Conservation (phyloP, 2,888 invertebrate genomes). For the Macaria notata region DNA sequence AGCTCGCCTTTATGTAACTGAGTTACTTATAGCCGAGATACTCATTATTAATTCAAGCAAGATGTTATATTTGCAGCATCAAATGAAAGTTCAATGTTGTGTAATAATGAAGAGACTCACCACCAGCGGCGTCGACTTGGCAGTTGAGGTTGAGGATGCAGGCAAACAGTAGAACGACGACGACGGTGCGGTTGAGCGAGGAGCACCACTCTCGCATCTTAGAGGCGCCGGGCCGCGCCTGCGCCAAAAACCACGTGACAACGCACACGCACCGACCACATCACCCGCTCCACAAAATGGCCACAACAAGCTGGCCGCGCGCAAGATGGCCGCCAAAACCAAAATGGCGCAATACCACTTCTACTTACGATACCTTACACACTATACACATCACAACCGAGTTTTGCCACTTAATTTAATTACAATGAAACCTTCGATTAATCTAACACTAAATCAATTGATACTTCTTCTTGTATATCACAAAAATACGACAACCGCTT, state of each 20-base stretch:
- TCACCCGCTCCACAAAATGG: slow-evolving; percentile 54
- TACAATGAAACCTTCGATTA: slow-evolving; percentile 36
- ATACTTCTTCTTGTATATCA: slow-evolving; percentile 60
- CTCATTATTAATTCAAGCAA: too few species aligned
- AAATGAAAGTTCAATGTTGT: slow-evolving; percentile 46
- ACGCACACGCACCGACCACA: slow-evolving; percentile 54
- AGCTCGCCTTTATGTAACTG: too few species aligned
- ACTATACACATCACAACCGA: slow-evolving; percentile 81
- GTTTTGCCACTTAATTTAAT: slow-evolving; percentile 75
- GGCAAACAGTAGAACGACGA: slow-evolving; percentile 73
- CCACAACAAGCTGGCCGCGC: slow-evolving; percentile 24
- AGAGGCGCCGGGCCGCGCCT: slow-evolving; percentile 80
- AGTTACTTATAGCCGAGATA: too few species aligned
- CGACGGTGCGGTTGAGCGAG: slow-evolving; percentile 73
- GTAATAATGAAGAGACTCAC: slow-evolving; percentile 55
- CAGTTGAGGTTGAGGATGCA: slow-evolving; percentile 71
- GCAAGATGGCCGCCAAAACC: slow-evolving; percentile 20
- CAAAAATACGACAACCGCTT: slow-evolving; percentile 82
- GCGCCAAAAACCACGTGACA: slow-evolving; percentile 74
- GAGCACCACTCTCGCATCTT: slow-evolving; percentile 79
- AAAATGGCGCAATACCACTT: slow-evolving; percentile 21
- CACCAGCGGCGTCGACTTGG: slow-evolving; percentile 73
- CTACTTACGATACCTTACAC: slow-evolving; percentile 72
- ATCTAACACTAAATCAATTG: slow-evolving; percentile 41
- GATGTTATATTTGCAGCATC: neutral